phyloP scores from a whole-genome alignment of 2,113 vertebrate genomes.

The Gopherus evgoodei region DNA sequence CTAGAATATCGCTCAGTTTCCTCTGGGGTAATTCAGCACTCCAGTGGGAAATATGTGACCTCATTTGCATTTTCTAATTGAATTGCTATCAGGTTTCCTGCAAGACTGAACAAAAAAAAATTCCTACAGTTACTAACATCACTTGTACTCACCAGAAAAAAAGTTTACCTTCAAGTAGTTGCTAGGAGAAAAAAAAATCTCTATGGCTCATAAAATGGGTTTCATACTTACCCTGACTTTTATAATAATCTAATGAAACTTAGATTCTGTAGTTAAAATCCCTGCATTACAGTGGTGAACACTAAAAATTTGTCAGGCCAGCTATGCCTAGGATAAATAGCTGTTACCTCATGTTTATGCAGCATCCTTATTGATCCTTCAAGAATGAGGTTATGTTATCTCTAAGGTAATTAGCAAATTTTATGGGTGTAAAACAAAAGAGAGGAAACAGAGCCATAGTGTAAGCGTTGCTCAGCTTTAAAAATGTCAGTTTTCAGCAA shows the following conservation, averaged over 20 bases:
- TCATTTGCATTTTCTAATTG: conserved; percentile 88
- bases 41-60: conserved; percentile 76
- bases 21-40: conserved; percentile 67
- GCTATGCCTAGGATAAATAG: neutral
- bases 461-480: neutral
- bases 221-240: neutral
- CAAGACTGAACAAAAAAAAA: conserved; percentile 76
- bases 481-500: rapidly evolving
- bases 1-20: conserved; percentile 43
- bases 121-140: conserved; percentile 44
- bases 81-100: conserved; percentile 84
- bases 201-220: neutral
- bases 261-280: neutral
- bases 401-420: conserved; percentile 8
- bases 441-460: neutral
- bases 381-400: neutral
- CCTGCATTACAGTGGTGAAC: neutral
- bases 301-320: neutral
- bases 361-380: neutral
- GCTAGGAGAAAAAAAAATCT: neutral
- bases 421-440: neutral
- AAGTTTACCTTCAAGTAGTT: conserved; percentile 20
- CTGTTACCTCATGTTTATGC: neutral
- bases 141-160: conserved; percentile 27
- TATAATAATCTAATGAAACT: neutral